Evolutionary conservation across 1,140 invertebrate species (phyloP).

Genomic region (Tetragonula clypearis): DNA sequence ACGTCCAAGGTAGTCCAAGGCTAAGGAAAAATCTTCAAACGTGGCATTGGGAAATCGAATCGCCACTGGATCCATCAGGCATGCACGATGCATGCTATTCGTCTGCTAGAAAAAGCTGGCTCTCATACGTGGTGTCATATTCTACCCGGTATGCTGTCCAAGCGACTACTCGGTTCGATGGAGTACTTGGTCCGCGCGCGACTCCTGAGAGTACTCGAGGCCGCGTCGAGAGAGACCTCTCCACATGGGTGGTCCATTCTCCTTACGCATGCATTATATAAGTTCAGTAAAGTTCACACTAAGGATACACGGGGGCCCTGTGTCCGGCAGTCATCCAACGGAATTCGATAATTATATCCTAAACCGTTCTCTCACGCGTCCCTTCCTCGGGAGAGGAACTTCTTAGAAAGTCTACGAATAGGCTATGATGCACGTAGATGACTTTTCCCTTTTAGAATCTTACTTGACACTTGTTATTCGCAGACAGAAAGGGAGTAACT

Average conservation of each 20-base stretch:
- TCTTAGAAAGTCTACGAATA: background rate
- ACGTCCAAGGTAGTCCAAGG: background rate
- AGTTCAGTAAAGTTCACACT: slow-evolving; percentile 69
- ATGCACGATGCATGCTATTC: slow-evolving; percentile 26
- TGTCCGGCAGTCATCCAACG: slow-evolving; percentile 32
- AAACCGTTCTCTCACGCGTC: slow-evolving; percentile 40
- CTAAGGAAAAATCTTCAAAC: too few relatives aligned
- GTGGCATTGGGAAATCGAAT: background rate
- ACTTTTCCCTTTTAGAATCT: background rate
- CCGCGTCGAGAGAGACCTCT: slow-evolving; percentile 73
- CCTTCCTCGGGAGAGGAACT: background rate
- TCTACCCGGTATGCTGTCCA: slow-evolving; percentile 71
- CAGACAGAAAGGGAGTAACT: background rate
- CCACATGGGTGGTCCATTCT: slow-evolving; percentile 81
- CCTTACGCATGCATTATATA: slow-evolving; percentile 78
- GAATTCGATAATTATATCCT: slow-evolving; percentile 63
- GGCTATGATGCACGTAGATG: background rate
- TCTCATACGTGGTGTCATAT: slow-evolving; percentile 70
- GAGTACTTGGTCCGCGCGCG: slow-evolving; percentile 78
- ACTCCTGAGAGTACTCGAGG: slow-evolving; percentile 75
- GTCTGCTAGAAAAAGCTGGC: slow-evolving; percentile 49
- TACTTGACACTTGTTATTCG: background rate
- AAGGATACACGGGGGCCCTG: slow-evolving; percentile 50
- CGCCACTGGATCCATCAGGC: background rate
- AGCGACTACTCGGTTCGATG: slow-evolving; percentile 71